Evolutionary conservation across 2,797 vertebrate genomes (phyloP), one percentile per base, ranked within the genome.

Genomic region (Brachyrhaphis roseni): DNA sequence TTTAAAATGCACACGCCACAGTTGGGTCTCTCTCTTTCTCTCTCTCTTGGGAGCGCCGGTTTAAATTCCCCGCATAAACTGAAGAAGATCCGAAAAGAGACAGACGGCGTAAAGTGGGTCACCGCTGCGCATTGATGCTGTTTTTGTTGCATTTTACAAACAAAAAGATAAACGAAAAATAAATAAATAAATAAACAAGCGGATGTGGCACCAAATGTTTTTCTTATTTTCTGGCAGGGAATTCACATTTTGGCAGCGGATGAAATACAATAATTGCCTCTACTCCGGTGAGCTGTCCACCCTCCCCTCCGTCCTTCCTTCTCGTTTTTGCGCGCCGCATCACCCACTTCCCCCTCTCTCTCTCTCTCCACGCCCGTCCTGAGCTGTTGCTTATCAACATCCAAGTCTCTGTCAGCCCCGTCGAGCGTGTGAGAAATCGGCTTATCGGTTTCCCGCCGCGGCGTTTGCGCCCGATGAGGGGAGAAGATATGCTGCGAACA

Each of bases 71-170:
- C 16, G 57, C 66, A 23, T 26, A 11, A 77, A 80, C 70, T 23
- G 76, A 74, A 55, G 31, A 59, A 79, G 34, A 71, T 49, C 57
- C 16, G 71, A 74, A 72, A 66, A 66, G 77, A 82, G 39, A 79
- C 39, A 41, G 71, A 62, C 70, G 78, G 80, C 46, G 72, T 73
- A 82, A 92, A 90, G 78, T 90, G 89, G 91, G 87, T 91, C 91
- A 78, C 83, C 49, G 26, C 28, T 84, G 82, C 82, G 84, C 84
- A 86, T 43, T 72, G 28, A 74, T 80, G 77, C 78, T 68, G 73
- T 49, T 79, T 71, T 74, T 39, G 57, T 41, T 11, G 28, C 75
- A 43, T 11, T 64, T 49, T 28, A 55, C 46, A 78, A 49, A 8
- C 46, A 46, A 62, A 82, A 5, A 62, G 0, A 16, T 5, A 59